Evolutionary conservation across 2,113 vertebrate genomes (phyloP).

Genomic region (Aegotheles bennettii): DNA sequence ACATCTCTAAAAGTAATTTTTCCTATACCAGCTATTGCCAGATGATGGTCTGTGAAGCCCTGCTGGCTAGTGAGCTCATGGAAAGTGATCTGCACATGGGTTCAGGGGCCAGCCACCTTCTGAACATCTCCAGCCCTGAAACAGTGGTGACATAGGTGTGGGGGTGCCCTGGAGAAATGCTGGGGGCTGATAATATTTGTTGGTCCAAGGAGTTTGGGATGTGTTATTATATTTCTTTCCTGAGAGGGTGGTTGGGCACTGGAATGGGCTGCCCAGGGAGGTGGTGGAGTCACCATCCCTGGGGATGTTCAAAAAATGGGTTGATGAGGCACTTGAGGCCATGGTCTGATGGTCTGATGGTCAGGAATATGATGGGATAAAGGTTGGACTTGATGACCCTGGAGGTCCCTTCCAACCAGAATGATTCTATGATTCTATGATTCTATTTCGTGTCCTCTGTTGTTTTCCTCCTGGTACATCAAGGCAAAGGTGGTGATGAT

Average conservation of each 20-base stretch:
- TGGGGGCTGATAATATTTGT: neutral
- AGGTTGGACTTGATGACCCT: too few relatives aligned
- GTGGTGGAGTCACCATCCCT: too few relatives aligned
- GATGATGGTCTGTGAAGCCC: neutral
- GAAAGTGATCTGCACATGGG: constrained; percentile 20
- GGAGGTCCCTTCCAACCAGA: too few relatives aligned
- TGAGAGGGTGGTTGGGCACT: too few relatives aligned
- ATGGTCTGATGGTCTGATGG: too few relatives aligned
- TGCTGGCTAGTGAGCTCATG: constrained; percentile 21
- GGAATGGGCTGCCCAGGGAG: too few relatives aligned
- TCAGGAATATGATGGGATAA: too few relatives aligned
- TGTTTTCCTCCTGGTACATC: neutral
- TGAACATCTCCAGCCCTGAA: neutral
- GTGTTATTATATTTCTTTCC: neutral
- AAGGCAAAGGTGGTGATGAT: neutral
- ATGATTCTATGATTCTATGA: too few relatives aligned
- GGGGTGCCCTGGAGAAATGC: neutral
- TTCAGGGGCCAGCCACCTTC: neutral
- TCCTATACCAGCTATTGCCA: neutral
- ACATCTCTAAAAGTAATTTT: constrained; percentile 46
- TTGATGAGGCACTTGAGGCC: too few relatives aligned
- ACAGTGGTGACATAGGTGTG: neutral
- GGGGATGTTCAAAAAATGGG: too few relatives aligned
- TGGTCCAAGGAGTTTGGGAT: neutral
- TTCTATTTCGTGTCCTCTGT: neutral